Evolutionary conservation across 2,888 invertebrate species (phyloP).

Genomic region (Noctua janthina): DNA sequence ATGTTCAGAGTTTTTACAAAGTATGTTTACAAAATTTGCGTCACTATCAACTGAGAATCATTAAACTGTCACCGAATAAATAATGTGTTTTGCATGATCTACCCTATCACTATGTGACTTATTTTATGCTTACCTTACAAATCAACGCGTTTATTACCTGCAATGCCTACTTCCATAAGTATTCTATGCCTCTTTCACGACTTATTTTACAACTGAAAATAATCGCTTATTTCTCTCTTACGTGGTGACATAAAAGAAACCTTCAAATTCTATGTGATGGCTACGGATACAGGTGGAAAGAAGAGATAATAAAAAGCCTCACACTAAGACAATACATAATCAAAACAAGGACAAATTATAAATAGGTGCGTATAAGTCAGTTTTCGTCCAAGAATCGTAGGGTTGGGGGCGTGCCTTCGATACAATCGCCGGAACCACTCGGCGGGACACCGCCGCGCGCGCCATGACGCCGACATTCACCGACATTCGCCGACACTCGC

Average conservation of each 20-base stretch:
- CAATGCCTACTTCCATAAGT: neutral
- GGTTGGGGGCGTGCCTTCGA: slow-evolving; percentile 75
- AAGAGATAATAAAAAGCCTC: neutral
- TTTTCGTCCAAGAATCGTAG: slow-evolving; percentile 68
- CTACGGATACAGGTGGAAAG: neutral
- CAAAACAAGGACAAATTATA: slow-evolving; percentile 63
- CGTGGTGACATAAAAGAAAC: neutral
- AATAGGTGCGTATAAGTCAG: slow-evolving; percentile 68
- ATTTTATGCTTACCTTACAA: neutral
- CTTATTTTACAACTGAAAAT: neutral
- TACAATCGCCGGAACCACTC: slow-evolving; percentile 87
- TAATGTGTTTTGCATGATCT: neutral
- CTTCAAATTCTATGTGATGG: neutral
- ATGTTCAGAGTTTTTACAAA: neutral
- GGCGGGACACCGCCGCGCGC: slow-evolving; percentile 76
- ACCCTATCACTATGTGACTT: neutral
- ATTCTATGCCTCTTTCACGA: neutral
- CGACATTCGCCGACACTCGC: slow-evolving; percentile 61
- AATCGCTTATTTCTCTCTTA: neutral
- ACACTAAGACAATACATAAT: slow-evolving; percentile 17
- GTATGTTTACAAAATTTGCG: neutral
- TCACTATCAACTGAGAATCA: neutral
- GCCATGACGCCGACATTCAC: slow-evolving; percentile 65
- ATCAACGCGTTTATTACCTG: neutral
- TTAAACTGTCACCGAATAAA: neutral